phyloP scores from a whole-genome alignment of 2,113 vertebrate species.

The Dromiciops gliroides region DNA sequence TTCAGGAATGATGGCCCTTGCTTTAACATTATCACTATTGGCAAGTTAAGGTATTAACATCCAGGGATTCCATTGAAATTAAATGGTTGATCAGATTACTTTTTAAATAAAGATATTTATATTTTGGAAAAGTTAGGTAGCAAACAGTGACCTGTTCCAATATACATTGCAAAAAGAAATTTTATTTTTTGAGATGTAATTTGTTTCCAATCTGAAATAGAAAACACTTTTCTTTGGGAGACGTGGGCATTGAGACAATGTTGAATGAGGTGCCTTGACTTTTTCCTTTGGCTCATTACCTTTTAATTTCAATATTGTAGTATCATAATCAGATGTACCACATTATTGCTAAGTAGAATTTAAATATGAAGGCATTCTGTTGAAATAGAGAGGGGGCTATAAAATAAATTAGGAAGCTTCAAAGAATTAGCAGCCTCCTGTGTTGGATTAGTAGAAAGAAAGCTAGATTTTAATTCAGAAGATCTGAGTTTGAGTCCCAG shows the following conservation, averaged over 20 bases:
- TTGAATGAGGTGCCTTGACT: neutral
- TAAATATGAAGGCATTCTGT: constrained; percentile 18
- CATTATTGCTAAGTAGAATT: constrained; percentile 4
- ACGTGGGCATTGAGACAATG: neutral
- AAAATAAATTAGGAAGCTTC: no score
- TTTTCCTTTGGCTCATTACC: neutral
- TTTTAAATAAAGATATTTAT: constrained; percentile 9
- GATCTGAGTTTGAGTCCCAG: no score
- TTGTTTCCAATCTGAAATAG: constrained; percentile 1
- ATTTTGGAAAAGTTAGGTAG: constrained; percentile 19
- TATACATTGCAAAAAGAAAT: constrained; percentile 13
- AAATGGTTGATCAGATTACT: neutral
- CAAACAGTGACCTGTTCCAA: neutral
- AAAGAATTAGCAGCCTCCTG: no score
- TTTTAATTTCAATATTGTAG: constrained; percentile 1
- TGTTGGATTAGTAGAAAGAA: no score
- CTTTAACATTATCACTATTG: neutral
- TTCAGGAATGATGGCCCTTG: neutral
- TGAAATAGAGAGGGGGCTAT: constrained; percentile 1
- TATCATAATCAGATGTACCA: constrained; percentile 12
- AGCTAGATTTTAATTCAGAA: no score
- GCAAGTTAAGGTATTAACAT: neutral
- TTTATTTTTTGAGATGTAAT: neutral
- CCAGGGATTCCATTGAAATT: neutral
- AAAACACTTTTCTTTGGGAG: neutral